Conservation (phyloP, 2,888 invertebrate species). For the Melitaea athalia region DNA sequence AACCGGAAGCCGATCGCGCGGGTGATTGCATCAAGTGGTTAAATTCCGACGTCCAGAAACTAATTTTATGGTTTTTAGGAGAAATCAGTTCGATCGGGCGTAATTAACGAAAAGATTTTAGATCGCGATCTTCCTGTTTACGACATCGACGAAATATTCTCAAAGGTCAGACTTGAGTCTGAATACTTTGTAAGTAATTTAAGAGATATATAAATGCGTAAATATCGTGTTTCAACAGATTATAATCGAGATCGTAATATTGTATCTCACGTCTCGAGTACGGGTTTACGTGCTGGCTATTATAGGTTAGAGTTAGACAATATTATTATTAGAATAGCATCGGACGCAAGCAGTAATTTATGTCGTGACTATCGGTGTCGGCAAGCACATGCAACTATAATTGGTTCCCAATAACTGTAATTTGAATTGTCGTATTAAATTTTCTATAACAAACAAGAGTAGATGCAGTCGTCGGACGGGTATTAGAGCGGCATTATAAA, state of each 20-base stretch:
- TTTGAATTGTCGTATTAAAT: slow-evolving; percentile 55
- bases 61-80: slow-evolving; percentile 80
- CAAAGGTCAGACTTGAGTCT: background rate
- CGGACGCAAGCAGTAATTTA: slow-evolving; percentile 43
- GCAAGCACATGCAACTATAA: slow-evolving; percentile 43
- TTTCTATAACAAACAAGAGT: slow-evolving; percentile 49
- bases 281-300: slow-evolving; percentile 29
- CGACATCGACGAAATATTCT: slow-evolving; percentile 7
- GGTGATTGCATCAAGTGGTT: slow-evolving; percentile 74
- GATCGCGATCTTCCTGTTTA: slow-evolving; percentile 13
- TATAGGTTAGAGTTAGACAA: slow-evolving; percentile 38
- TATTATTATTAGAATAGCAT: slow-evolving; percentile 45
- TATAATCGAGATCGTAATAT: slow-evolving; percentile 25
- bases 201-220: slow-evolving; percentile 20
- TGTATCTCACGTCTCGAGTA: slow-evolving; percentile 23
- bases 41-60: slow-evolving; percentile 73
- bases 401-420: slow-evolving; percentile 54
- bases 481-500: slow-evolving; percentile 76
- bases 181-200: background rate
- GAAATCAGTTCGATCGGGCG: slow-evolving; percentile 52
- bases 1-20: slow-evolving; percentile 78
- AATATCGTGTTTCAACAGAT: slow-evolving; percentile 25
- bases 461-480: slow-evolving; percentile 52
- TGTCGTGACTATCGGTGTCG: slow-evolving; percentile 41
- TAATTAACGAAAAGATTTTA: slow-evolving; percentile 33